Conservation (phyloP, 2,888 invertebrate genomes). For the Deroplatys truncata region DNA sequence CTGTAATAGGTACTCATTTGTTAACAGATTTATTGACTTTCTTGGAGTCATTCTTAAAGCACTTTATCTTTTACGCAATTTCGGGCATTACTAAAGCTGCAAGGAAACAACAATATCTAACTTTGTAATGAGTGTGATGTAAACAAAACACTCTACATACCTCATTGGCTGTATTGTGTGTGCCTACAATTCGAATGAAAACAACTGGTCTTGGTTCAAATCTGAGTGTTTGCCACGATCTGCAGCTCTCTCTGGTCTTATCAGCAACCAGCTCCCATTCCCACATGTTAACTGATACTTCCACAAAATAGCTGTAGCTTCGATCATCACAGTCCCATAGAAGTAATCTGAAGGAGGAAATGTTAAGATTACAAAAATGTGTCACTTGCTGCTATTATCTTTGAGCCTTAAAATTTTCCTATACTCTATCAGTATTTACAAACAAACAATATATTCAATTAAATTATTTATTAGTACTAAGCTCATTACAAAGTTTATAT, state of each 20-base stretch:
- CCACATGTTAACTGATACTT: constrained; percentile 87
- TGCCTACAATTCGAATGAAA: constrained; percentile 92
- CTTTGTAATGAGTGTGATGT: no score
- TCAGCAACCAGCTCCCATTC: constrained; percentile 92
- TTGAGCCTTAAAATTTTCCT: neutral
- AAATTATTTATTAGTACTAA: no score
- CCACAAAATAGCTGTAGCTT: constrained; percentile 93
- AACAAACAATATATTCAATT: neutral
- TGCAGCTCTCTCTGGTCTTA: constrained; percentile 76
- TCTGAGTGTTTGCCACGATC: constrained; percentile 90
- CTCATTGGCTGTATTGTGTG: constrained; percentile 96
- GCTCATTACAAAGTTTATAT: no score
- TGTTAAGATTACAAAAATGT: neutral
- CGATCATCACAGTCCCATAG: constrained; percentile 97
- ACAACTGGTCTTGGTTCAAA: constrained; percentile 84
- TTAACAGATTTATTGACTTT: no score
- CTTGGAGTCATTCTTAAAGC: no score
- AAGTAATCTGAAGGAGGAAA: constrained; percentile 56
- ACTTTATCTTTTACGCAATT: no score
- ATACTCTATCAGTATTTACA: neutral
- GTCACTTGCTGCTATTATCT: no score
- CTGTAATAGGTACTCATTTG: no score
- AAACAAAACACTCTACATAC: constrained; percentile 45
- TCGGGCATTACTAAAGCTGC: no score
- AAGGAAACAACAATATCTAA: no score